Evolutionary conservation across 2,113 vertebrate species (phyloP).

Genomic region (Urocynchramus pylzowi): DNA sequence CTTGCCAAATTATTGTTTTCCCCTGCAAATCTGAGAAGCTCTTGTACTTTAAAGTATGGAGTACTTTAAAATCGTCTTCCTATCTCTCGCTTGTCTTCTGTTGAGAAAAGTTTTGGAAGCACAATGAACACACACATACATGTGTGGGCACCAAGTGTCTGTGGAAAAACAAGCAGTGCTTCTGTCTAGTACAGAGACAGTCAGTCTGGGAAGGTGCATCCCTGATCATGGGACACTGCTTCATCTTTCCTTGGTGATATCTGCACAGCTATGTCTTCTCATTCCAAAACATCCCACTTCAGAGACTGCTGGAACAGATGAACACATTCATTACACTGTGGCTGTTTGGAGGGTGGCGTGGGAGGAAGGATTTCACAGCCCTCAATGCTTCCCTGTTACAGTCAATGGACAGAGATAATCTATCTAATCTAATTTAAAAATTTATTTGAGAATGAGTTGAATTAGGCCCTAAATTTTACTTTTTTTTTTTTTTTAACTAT

Average conservation of each 20-base stretch:
- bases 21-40: not conserved
- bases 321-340: not conserved
- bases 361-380: not conserved
- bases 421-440: not conserved
- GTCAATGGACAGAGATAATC: not conserved
- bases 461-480: not conserved
- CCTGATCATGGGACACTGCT: not conserved
- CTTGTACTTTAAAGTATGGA: not conserved
- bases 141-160: not conserved
- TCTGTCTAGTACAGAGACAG: not conserved
- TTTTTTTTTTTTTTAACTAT: not conserved
- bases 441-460: not conserved
- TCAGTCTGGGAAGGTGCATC: not conserved
- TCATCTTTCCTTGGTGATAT: not conserved
- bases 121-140: not conserved
- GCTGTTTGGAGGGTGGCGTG: fast-evolving
- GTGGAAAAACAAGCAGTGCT: not conserved
- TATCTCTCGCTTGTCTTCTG: not conserved
- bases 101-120: not conserved
- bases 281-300: not conserved
- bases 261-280: not conserved
- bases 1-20: not conserved
- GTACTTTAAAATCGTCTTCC: not conserved
- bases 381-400: not conserved
- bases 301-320: not conserved